Percentiles rank a stretch among this genome's conserved stretches.
These are phyloP conservation scores for Scaeva pyrastri DNA, from an alignment of 2,888 invertebrate species.

Conservation along the genomic window DNA sequence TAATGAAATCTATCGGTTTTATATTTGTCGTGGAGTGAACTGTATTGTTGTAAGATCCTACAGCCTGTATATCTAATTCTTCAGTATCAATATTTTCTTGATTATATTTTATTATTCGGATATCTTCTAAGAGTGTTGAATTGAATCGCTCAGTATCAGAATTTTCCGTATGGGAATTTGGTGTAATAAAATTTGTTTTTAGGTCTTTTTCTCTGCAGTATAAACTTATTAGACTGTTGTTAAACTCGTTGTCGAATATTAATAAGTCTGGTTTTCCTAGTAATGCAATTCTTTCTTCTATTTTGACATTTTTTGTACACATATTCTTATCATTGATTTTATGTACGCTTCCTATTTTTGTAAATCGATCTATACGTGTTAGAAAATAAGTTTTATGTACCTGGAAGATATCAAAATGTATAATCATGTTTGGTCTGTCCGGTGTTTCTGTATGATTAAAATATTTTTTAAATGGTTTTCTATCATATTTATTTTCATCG, in stretches of 20 bases:
- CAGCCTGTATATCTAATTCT: slow-evolving; percentile 59
- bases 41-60: slow-evolving; percentile 67
- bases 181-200: background rate
- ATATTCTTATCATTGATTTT: slow-evolving; percentile 29
- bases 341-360: slow-evolving; percentile 11
- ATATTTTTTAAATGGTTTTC: slow-evolving; percentile 16
- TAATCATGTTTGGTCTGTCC: background rate
- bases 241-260: slow-evolving; percentile 45
- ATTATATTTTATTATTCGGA: slow-evolving; percentile 50
- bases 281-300: slow-evolving; percentile 40
- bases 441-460: slow-evolving; percentile 40
- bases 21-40: slow-evolving; percentile 52
- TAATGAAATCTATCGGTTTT: slow-evolving; percentile 58
- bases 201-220: slow-evolving; percentile 37
- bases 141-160: too few species aligned
- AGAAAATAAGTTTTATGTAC: slow-evolving; percentile 27
- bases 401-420: slow-evolving; percentile 14
- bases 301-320: slow-evolving; percentile 29
- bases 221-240: slow-evolving; percentile 22
- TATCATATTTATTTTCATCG: slow-evolving; percentile 34
- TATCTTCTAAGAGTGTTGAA: slow-evolving; percentile 35
- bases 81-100: slow-evolving; percentile 43
- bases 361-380: slow-evolving; percentile 5
- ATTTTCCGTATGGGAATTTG: too few species aligned
- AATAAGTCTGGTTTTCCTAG: slow-evolving; percentile 46